Base-by-base conservation (phyloP, 2,888 invertebrate genomes). In the Eristalis arbustorum region DNA sequence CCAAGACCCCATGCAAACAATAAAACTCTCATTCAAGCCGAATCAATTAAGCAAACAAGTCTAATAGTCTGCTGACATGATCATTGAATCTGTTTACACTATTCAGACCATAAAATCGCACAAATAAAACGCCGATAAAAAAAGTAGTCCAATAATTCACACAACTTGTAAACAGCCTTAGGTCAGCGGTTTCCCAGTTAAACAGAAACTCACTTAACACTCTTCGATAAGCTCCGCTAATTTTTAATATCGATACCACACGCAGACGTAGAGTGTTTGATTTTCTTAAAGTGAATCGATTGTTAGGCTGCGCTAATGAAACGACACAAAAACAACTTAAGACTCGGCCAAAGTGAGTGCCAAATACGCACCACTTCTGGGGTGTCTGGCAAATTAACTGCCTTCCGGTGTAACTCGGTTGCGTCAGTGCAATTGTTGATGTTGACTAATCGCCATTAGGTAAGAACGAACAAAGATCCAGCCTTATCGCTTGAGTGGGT, bases 141-240 rank as follows among this genome's bases (percentile, higher is more conserved):
- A 49, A 18, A 18, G 18, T 49, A 18, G n/a, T 49, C 18, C 49
- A 18, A 8, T 18, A 49, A 49, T n/a, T 49, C 49, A 49, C 49
- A 49, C 49, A 49, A 18, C 13, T 13, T 13, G 37, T 37, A 63
- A 49, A 3, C 28, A 66, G 31, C 66, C 79, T 73, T 37, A 49
- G 59, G 31, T 56, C 18, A 62, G 23, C 56, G 79, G 56, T 22
- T 18, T 69, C 37, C 73, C 37, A 75, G 66, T 75, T 78, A 13
- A 79, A 73, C n/a, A 62, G 49, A 59, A 80, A 63, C 57, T 13
- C 76, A 84, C 68, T 84, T 84, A 76, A 49, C 80, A 80, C 72
- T 40, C 68, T 76, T 62, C 22, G 62, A 40, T 37, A 64, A 69
- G 68, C 37, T 71, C 63, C 69, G 64, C 11, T 84, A 84, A 84